Conservation (phyloP, 2,797 vertebrate species). For the Nannoperca australis region DNA sequence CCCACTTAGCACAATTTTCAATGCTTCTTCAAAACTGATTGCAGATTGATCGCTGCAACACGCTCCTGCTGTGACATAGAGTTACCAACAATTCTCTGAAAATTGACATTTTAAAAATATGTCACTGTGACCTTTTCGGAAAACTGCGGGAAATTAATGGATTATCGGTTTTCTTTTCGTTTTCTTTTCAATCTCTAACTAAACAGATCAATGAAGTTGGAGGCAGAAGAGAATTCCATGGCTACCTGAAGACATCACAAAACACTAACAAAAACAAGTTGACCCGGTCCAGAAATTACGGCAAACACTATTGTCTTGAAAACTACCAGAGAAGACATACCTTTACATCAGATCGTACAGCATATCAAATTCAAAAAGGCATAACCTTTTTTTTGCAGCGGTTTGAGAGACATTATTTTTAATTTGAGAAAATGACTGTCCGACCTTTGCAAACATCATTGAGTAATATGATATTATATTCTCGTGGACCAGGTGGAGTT, state of each 20-base stretch:
- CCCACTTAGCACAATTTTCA: constrained; percentile 57
- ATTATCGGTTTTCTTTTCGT: constrained; percentile 46
- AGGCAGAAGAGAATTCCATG: constrained; percentile 24
- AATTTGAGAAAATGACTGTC: constrained; percentile 39
- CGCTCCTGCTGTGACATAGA: constrained; percentile 61
- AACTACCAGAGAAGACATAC: constrained; percentile 20
- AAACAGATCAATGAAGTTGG: constrained; percentile 52
- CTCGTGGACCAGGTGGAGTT: constrained; percentile 39
- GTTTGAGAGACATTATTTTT: constrained; percentile 29
- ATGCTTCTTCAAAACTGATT: constrained; percentile 45
- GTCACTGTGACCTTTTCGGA: constrained; percentile 70
- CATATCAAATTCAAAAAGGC: constrained; percentile 33
- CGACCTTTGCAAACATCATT: constrained; percentile 45
- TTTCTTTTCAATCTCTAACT: constrained; percentile 47
- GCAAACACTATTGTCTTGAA: constrained; percentile 20
- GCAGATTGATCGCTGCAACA: constrained; percentile 57
- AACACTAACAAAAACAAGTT: constrained; percentile 19
- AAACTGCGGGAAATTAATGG: constrained; percentile 38
- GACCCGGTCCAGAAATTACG: constrained; percentile 14
- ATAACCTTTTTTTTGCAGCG: constrained; percentile 17
- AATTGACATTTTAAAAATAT: constrained; percentile 61
- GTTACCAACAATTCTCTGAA: constrained; percentile 47
- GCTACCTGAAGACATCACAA: constrained; percentile 41
- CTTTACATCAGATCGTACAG: constrained; percentile 20
- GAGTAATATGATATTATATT: constrained; percentile 17